Conservation (phyloP, 2,113 vertebrate species). For the Columba livia region DNA sequence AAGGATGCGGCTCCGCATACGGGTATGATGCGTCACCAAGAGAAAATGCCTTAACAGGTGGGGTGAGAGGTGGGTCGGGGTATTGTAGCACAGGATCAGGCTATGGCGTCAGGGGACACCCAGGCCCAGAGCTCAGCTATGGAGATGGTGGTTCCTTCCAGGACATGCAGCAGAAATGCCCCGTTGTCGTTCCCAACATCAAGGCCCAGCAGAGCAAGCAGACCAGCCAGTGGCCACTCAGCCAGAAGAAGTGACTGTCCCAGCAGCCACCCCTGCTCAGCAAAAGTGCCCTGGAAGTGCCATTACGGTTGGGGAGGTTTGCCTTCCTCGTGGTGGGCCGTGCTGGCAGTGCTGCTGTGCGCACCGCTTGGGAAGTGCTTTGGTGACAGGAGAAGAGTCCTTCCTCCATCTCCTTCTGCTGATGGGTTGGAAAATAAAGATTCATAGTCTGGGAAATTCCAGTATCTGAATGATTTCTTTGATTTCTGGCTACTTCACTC, state of each 20-base stretch:
- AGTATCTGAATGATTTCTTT: neutral
- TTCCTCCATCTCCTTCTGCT: neutral
- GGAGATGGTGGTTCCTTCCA: neutral
- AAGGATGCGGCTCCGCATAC: accelerated
- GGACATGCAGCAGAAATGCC: conserved; percentile 9
- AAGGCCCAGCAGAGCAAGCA: conserved; percentile 29
- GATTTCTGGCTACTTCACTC: neutral
- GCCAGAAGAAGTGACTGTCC: neutral
- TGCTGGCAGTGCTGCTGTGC: accelerated
- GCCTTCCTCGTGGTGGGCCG: accelerated
- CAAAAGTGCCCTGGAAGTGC: neutral
- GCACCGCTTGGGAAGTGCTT: neutral
- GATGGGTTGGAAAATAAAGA: neutral
- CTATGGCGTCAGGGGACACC: accelerated
- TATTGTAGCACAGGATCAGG: accelerated
- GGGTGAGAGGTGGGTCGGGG: accelerated
- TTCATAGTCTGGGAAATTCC: accelerated
- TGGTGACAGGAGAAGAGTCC: neutral
- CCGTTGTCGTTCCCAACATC: neutral
- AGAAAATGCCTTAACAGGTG: accelerated
- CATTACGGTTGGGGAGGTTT: accelerated
- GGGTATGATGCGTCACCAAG: accelerated
- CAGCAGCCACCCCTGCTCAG: neutral
- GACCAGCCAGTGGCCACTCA: neutral
- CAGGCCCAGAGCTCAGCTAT: neutral